Evolutionary conservation across 2,113 vertebrate species (phyloP).

Genomic region (Fulica atra): DNA sequence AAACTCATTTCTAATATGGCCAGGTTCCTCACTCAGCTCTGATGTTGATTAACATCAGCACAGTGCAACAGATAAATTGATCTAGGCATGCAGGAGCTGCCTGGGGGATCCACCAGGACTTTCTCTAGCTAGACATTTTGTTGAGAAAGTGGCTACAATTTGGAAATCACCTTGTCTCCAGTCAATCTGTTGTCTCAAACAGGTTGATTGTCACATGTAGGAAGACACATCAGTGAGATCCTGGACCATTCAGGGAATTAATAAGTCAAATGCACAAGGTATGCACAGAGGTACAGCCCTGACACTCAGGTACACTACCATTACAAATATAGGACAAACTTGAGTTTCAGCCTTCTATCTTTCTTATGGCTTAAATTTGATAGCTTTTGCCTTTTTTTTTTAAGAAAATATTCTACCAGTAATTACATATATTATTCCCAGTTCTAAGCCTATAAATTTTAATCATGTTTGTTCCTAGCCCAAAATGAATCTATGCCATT

Average conservation of each 20-base stretch:
- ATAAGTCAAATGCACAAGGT: neutral
- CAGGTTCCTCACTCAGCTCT: neutral
- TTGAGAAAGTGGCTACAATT: neutral
- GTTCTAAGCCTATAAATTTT: neutral
- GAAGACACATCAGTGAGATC: neutral
- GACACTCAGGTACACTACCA: neutral
- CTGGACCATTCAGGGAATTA: neutral
- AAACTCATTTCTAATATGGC: neutral
- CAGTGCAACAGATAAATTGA: neutral
- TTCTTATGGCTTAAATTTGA: neutral
- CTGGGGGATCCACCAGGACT: neutral
- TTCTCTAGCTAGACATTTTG: neutral
- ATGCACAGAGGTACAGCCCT: neutral
- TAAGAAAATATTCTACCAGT: neutral
- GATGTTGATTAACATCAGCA: neutral
- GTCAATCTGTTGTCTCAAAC: neutral
- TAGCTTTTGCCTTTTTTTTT: neutral
- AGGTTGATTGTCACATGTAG: neutral
- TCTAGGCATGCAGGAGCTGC: neutral
- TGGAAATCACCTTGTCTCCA: neutral
- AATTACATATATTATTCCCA: neutral
- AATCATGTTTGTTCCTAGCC: neutral
- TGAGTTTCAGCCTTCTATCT: neutral
- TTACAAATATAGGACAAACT: neutral
- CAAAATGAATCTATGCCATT: neutral